Evolutionary conservation across 2,113 vertebrate genomes (phyloP), one percentile per base, ranked within the genome.

Genomic region (Centropristis striata): DNA sequence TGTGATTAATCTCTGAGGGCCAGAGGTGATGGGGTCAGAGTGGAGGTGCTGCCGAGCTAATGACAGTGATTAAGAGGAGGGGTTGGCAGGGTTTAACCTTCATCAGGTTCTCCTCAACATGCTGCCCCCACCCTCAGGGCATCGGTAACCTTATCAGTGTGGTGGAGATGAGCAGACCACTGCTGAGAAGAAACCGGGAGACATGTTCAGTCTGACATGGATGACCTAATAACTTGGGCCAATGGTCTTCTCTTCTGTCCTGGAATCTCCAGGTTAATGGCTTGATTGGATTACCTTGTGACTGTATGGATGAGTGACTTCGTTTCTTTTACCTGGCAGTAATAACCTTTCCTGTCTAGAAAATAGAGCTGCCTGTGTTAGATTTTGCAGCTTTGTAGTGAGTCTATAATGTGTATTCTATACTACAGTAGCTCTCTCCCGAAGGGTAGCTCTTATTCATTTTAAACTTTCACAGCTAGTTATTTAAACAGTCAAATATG

Each of bases 1-100:
- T 71, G 81, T 83, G 74, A 91, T 90, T 86, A 81, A 85, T 92
- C 80, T 90, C 76, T 49, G 27, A 58, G 67, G 84, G 50, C 74
- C 51, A 66, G 71, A 82, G 77, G 88, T 87, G 64, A 78, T n/a
- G 58, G 77, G 81, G 81, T 89, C 80, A 85, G 47, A 68, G 41
- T 81, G 64, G 75, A 78, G 73, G 36, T 67, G 67, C 83, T 78
- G 84, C 65, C 78, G 78, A 84, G 86, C 69, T 89, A 85, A 90
- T 76, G 82, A 87, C 78, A 84, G 61, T 84, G 73, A 89, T 89
- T 86, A 85, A 87, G 74, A 74, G 39, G 74, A 51, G 65, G 68
- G 58, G 61, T 81, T 65, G 49, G 59, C 78, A 37, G 85, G 70
- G 66, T 64, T 86, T 86, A 90, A 90, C 81, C 80, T 88, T 89